These are phyloP conservation scores for Xyrichtys novacula DNA, from an alignment of 2,797 vertebrate species.

Conservation along the genomic window DNA sequence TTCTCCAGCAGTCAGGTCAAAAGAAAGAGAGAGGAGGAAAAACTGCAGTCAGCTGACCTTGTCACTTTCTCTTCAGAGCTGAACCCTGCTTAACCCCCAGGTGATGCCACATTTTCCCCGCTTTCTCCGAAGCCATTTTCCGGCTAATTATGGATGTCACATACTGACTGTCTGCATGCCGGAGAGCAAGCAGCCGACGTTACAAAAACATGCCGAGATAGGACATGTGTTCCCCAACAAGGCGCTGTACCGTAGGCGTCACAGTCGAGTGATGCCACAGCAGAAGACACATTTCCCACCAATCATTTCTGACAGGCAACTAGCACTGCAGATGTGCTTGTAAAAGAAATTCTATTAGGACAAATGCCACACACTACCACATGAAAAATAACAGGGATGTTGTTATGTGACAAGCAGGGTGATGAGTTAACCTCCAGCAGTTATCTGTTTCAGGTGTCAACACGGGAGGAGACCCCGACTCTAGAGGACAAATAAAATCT, in stretches of 20 bases:
- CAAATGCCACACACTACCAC: constrained; percentile 15
- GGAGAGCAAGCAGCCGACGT: constrained; percentile 46
- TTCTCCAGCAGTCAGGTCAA: constrained; percentile 35
- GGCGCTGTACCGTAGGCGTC: constrained; percentile 21
- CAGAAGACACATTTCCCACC: constrained; percentile 27
- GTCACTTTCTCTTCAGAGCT: constrained; percentile 38
- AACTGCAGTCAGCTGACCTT: constrained; percentile 34
- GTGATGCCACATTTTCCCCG: constrained; percentile 22
- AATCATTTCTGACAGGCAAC: constrained; percentile 41
- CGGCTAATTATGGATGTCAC: constrained; percentile 70
- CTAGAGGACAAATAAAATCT: not conserved
- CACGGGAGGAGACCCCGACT: not conserved
- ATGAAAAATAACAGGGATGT: constrained; percentile 25
- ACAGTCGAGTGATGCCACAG: constrained; percentile 27
- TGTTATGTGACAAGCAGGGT: constrained; percentile 14
- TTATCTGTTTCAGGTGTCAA: constrained; percentile 8
- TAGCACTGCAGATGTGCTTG: constrained; percentile 20
- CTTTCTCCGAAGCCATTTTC: constrained; percentile 35
- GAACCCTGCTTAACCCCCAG: constrained; percentile 58
- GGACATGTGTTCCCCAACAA: constrained; percentile 45
- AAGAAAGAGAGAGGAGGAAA: constrained; percentile 8
- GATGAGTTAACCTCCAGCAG: constrained; percentile 8
- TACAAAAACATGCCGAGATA: constrained; percentile 29
- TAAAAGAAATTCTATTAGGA: constrained; percentile 18
- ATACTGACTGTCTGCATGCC: constrained; percentile 34